These are phyloP conservation scores for Furcula furcula DNA, from an alignment of 2,888 invertebrate genomes.

Conservation along the genomic window DNA sequence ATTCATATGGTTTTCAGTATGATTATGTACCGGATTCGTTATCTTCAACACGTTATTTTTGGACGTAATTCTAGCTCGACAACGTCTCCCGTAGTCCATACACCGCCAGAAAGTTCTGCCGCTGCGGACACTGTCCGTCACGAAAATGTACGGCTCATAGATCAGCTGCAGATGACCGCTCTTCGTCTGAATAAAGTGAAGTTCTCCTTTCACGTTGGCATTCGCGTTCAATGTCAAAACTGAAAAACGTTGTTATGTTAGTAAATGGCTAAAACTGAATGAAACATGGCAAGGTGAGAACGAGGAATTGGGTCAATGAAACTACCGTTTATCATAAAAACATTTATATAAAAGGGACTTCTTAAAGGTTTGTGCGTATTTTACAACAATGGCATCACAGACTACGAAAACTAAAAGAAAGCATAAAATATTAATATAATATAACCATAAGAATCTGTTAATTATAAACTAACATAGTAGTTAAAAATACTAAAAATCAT, in stretches of 20 bases:
- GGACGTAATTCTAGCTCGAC: constrained; percentile 74
- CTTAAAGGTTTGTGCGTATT: no score
- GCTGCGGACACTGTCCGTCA: constrained; percentile 75
- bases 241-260: constrained; percentile 34
- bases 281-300: background rate
- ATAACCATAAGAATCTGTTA: no score
- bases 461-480: no score
- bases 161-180: constrained; percentile 75
- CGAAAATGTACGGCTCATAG: constrained; percentile 74
- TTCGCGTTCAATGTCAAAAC: constrained; percentile 58
- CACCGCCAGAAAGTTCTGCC: constrained; percentile 77
- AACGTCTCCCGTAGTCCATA: constrained; percentile 74
- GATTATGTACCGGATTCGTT: constrained; percentile 74
- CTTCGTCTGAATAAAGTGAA: constrained; percentile 76
- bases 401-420: no score
- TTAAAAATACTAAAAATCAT: no score
- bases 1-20: constrained; percentile 63
- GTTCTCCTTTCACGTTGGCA: constrained; percentile 60
- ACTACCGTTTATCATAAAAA: background rate
- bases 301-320: background rate
- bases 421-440: no score
- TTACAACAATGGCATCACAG: no score
- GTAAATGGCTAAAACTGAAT: constrained; percentile 1
- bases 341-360: no score
- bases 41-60: constrained; percentile 70